These are phyloP conservation scores for Neoitamus cyanurus DNA, from an alignment of 2,888 invertebrate species.

Conservation along the genomic window DNA sequence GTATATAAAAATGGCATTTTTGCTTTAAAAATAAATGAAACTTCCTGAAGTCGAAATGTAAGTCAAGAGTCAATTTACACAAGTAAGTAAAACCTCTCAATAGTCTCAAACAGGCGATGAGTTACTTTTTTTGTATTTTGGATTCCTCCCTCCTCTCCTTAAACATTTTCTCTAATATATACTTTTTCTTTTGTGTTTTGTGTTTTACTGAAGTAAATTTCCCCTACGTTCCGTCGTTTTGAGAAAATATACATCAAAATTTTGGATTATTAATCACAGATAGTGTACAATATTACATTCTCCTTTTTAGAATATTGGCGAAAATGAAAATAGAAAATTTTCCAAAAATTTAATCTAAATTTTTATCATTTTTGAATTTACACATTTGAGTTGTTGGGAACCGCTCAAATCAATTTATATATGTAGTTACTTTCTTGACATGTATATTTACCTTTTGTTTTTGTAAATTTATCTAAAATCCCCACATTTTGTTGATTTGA, in stretches of 20 bases:
- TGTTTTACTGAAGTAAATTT: conserved; percentile 54
- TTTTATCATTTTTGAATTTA: conserved; percentile 18
- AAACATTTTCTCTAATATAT: conserved; percentile 53
- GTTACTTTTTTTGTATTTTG: conserved; percentile 47
- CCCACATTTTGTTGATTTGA: conserved; percentile 44
- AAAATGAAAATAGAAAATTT: conserved; percentile 37
- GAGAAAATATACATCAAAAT: conserved; percentile 68
- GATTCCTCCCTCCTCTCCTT: conserved; percentile 51
- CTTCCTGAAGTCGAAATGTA: conserved; percentile 57
- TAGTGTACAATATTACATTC: conserved; percentile 64
- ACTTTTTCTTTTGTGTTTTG: conserved; percentile 54
- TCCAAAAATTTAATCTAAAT: conserved; percentile 29
- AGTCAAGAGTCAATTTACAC: conserved; percentile 50
- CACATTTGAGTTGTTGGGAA: conserved; percentile 15
- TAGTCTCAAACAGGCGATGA: conserved; percentile 56
- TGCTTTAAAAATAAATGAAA: conserved; percentile 61
- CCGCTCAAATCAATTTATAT: conserved; percentile 26
- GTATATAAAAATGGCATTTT: conserved; percentile 56
- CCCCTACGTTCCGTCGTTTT: conserved; percentile 56
- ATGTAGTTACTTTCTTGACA: conserved; percentile 29
- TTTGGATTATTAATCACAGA: conserved; percentile 69
- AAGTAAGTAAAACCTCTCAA: conserved; percentile 54
- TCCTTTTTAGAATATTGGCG: conserved; percentile 47
- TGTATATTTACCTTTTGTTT: conserved; percentile 34
- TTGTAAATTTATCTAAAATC: conserved; percentile 41